Base-by-base conservation (phyloP, 2,797 vertebrate genomes). In the Pelodytes ibericus region DNA sequence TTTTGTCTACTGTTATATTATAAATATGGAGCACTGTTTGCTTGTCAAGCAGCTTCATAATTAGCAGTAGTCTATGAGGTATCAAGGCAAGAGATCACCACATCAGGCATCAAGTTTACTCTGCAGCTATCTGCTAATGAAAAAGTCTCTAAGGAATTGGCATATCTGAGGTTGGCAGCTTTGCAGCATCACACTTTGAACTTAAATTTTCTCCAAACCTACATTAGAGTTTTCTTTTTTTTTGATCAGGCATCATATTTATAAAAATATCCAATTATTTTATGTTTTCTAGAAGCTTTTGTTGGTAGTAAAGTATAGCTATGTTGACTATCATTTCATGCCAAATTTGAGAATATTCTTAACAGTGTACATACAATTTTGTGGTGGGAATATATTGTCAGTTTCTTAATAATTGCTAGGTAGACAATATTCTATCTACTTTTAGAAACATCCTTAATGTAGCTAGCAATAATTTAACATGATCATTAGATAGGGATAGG, bases 21-120 rank as follows among this genome's bases (percentile, higher is more conserved):
- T 81, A 84, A 83, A 84, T 81, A 69, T 60, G 80, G 80, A 84
- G 71, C 25, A 57, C 83, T 80, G 63, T 67, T 83, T 80, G 75
- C 80, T 83, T 82, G 83, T 83, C 83, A 83, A 47, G 53, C 36
- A 76, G 81, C 84, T 83, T 85, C 69, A 49, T 81, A 80, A 83
- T 74, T 83, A 80, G 83, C 71, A 72, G 82, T 15, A 61, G 83
- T 79, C 83, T 74, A 36, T 18, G 67, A 81, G 81, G 77, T 73
- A 83, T 76, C 72, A 73, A 83, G 82, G 82, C 78, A 76, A 83
- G 83, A 80, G 82, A 81, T 67, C 80, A 82, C 85, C 81, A 82
- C 83, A 80, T 83, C 83, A 81, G 78, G 69, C 81, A 83, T 81
- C 74, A 26, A 73, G 83, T 85, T 86, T 78, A 81, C 81, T 81